Conservation (phyloP, 2,113 vertebrate species). For the human (Homo sapiens) region DNA sequence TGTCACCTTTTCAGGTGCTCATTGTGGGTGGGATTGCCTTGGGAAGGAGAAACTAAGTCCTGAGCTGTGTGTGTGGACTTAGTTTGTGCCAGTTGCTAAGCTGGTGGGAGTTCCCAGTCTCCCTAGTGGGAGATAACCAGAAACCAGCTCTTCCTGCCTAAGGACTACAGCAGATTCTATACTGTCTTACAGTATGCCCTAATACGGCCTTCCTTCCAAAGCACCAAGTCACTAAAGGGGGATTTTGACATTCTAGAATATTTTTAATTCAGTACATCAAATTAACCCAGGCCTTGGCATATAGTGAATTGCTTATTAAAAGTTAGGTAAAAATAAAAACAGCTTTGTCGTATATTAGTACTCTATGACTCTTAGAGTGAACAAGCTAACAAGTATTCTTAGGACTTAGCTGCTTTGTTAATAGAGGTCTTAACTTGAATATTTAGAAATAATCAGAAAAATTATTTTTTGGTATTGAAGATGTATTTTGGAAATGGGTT, state of each 20-base stretch:
- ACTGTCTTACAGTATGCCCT: neutral
- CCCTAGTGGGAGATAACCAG: neutral
- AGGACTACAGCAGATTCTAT: neutral
- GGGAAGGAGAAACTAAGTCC: neutral
- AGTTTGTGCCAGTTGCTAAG: neutral
- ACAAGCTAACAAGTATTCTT: neutral
- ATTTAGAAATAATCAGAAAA: neutral
- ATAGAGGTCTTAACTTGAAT: neutral
- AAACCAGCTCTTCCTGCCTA: neutral
- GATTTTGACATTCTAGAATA: neutral
- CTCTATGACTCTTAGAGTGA: neutral
- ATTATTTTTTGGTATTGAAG: neutral
- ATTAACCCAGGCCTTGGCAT: neutral
- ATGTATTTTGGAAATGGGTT: constrained; percentile 2
- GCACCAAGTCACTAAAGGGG: neutral
- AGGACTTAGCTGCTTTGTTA: neutral
- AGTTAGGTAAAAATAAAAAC: neutral
- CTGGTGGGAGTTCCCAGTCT: neutral
- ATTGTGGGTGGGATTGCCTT: neutral
- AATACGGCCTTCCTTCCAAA: neutral
- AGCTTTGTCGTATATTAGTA: neutral
- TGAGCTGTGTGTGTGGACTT: neutral
- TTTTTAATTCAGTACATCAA: neutral
- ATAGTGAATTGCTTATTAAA: neutral
- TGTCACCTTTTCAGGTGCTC: neutral